phyloP scores from a whole-genome alignment of 1,140 invertebrate species.

The Platorchestia sp. region DNA sequence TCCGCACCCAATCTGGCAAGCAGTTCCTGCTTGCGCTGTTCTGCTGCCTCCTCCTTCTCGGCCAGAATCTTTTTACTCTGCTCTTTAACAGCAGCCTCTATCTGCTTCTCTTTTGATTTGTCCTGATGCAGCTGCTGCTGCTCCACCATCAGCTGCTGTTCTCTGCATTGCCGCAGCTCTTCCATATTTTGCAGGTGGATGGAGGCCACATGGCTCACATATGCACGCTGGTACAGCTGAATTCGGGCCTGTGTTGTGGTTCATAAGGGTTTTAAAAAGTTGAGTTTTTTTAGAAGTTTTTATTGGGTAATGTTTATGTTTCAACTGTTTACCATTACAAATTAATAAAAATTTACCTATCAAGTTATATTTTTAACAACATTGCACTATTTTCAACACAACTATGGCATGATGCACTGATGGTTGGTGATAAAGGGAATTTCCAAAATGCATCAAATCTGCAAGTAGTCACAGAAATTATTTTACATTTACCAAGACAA shows the following conservation, averaged over 20 bases:
- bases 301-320: no score
- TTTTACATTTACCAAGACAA: no score
- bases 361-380: no score
- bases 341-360: no score
- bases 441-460: no score
- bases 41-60: not conserved
- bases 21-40: slow-evolving; percentile 4
- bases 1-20: not conserved
- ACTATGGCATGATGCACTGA: no score
- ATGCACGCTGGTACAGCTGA: not conserved
- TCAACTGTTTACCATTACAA: no score
- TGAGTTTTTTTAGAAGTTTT: no score
- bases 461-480: no score
- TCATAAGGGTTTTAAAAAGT: not conserved
- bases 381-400: no score
- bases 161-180: not conserved
- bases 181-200: slow-evolving; percentile 29
- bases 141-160: not conserved
- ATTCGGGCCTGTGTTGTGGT: not conserved
- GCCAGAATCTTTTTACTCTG: not conserved
- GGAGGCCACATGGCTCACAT: not conserved
- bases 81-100: not conserved
- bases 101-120: not conserved
- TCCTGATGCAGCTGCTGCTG: not conserved
- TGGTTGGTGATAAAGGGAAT: no score